phyloP scores from a whole-genome alignment of 2,113 vertebrate genomes.

The Semnornis frantzii region DNA sequence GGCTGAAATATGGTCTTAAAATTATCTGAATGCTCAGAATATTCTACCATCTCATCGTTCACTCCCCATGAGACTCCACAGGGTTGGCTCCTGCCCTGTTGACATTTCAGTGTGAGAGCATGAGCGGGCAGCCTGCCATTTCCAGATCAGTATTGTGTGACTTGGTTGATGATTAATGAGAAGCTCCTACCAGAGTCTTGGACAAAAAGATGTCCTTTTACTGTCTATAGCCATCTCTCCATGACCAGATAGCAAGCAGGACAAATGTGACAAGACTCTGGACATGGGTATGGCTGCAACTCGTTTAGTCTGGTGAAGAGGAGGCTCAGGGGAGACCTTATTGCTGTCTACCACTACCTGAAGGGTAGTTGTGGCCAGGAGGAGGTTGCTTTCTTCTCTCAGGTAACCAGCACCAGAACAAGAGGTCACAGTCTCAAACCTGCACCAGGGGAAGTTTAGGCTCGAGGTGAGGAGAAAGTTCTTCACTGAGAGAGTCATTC shows the following conservation, averaged over 20 bases:
- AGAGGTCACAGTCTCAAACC: too few species aligned
- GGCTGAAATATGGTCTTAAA: neutral
- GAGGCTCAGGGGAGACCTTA: too few species aligned
- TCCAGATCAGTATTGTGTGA: neutral
- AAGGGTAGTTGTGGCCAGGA: too few species aligned
- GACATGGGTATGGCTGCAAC: neutral
- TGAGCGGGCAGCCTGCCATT: neutral
- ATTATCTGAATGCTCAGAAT: neutral
- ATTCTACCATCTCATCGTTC: neutral
- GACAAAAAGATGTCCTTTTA: neutral
- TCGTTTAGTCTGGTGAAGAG: too few species aligned
- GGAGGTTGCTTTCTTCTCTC: too few species aligned
- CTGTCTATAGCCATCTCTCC: neutral
- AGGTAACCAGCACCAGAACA: too few species aligned
- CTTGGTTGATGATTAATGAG: neutral
- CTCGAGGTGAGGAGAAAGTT: too few species aligned
- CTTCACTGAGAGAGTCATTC: too few species aligned
- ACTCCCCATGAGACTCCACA: neutral
- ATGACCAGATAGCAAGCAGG: neutral
- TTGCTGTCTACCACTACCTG: too few species aligned
- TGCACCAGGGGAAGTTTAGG: too few species aligned
- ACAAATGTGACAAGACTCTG: neutral
- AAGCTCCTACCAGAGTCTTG: neutral
- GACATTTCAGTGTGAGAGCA: neutral
- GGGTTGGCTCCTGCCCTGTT: neutral